Evolutionary conservation across 2,888 invertebrate genomes (phyloP).

Genomic region (Lagria hirta): DNA sequence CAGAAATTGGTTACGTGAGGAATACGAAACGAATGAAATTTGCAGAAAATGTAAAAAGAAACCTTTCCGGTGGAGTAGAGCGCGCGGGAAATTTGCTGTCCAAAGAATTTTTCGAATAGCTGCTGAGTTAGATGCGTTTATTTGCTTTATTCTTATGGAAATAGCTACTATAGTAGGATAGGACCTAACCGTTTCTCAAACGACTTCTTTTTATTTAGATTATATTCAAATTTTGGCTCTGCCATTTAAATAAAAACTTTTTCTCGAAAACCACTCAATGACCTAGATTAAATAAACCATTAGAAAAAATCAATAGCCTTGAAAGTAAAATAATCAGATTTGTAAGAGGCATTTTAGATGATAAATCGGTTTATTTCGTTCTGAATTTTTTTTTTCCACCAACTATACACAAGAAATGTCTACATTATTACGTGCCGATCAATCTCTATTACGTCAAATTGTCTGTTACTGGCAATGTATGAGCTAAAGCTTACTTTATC

Average conservation of each 20-base stretch:
- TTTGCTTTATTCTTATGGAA: slow-evolving; percentile 38
- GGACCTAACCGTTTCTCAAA: too few species aligned
- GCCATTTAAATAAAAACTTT: too few species aligned
- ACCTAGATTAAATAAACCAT: slow-evolving; percentile 21
- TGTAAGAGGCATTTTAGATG: slow-evolving; percentile 23
- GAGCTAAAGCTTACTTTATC: slow-evolving; percentile 21
- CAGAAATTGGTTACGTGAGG: slow-evolving; percentile 33
- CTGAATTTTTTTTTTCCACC: slow-evolving; percentile 19
- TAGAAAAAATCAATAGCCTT: slow-evolving; percentile 28
- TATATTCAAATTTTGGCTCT: too few species aligned
- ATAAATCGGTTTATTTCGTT: slow-evolving; percentile 33
- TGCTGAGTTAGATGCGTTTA: slow-evolving; percentile 37
- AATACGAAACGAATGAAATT: slow-evolving; percentile 33
- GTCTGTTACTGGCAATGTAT: slow-evolving; percentile 31
- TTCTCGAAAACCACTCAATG: slow-evolving; percentile 6
- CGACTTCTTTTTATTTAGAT: too few species aligned
- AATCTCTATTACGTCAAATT: slow-evolving; percentile 34
- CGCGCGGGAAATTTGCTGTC: slow-evolving; percentile 30
- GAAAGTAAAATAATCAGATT: slow-evolving; percentile 27
- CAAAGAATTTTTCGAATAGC: slow-evolving; percentile 33
- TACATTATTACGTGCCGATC: slow-evolving; percentile 34
- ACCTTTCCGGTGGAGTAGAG: slow-evolving; percentile 12
- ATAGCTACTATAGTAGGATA: too few species aligned
- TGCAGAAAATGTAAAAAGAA: slow-evolving; percentile 30
- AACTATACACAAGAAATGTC: slow-evolving; percentile 26